Evolutionary conservation across 2,113 vertebrate genomes (phyloP), one percentile per base, ranked within the genome.

Genomic region (Mirounga angustirostris): DNA sequence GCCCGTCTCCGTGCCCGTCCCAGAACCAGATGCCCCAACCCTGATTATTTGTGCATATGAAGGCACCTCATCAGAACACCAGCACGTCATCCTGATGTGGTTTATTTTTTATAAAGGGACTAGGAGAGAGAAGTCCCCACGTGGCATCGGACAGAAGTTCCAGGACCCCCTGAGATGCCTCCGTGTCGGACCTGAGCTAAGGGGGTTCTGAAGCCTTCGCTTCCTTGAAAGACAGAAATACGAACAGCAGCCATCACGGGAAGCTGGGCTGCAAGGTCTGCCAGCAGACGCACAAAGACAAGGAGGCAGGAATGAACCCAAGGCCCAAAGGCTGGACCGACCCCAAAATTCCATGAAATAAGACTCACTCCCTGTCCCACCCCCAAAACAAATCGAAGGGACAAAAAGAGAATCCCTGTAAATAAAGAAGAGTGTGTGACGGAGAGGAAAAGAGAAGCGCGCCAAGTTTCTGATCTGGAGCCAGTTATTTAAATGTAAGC

Each of bases 401-500:
- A 86, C 36, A 58, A 22, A 92, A 33, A 69, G 18, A 43, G 33
- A 89, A 79, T 50, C 56, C 5, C 28, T 40, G 18, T 89, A 73
- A 84, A 93, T 61, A 74, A 89, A 98, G 63, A 65, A 90, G 76
- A 91, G 56, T 28, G 36, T 92, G 61, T 15, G 58, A 21, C 0
- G 3, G 79, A 79, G 98, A 76, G 88, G 96, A 85, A 89, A 95
- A 97, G 93, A 97, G 95, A 96, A 56, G 56, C 79, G 22, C 0
- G 5, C 24, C 90, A 88, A 93, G 83, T 67, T 91, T 88, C 94
- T 97, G 97, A 98, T 97, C 86, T 4, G 0, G 0, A 96, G 98
- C 98, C 98, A 98, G 98, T 93, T 94, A 95, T 93, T 98, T 98
- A 97, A 98, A 98, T 97, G 97, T 89, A 97, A 97, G 96, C 97